Conservation (phyloP, 2,888 invertebrate species). For the Philopedon plagiatum region DNA sequence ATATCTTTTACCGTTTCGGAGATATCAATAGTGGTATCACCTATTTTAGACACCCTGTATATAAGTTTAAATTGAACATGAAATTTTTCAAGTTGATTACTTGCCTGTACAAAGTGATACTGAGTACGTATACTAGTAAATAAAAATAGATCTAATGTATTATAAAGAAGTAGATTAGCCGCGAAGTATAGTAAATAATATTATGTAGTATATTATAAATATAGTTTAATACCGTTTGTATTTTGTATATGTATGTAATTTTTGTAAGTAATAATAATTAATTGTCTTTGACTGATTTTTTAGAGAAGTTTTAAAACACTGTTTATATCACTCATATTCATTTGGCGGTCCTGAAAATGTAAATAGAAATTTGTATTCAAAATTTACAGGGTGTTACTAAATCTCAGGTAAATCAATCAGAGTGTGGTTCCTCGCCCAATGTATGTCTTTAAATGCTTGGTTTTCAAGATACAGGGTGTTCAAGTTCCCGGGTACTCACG, state of each 20-base stretch:
- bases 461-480: no score
- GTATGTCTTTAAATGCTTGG: no score
- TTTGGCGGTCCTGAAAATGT: background rate
- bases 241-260: slow-evolving; percentile 18
- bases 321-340: background rate
- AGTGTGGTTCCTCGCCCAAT: no score
- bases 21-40: no score
- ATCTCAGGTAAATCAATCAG: no score
- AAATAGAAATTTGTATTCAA: background rate
- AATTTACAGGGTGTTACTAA: no score
- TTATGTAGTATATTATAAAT: slow-evolving; percentile 13
- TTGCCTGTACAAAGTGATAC: slow-evolving; percentile 12
- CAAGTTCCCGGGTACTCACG: no score
- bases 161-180: slow-evolving; percentile 7
- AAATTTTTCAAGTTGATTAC: background rate
- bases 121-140: slow-evolving; percentile 9
- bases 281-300: slow-evolving; percentile 19
- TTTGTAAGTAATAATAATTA: slow-evolving; percentile 12
- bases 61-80: no score
- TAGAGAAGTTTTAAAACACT: background rate
- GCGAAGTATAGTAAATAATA: slow-evolving; percentile 17
- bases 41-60: background rate
- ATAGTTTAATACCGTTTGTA: slow-evolving; percentile 18
- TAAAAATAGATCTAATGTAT: slow-evolving; percentile 7
- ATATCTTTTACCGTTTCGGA: no score